These are phyloP conservation scores for Poecilia picta DNA, from an alignment of 2,797 vertebrate genomes.

Conservation along the genomic window DNA sequence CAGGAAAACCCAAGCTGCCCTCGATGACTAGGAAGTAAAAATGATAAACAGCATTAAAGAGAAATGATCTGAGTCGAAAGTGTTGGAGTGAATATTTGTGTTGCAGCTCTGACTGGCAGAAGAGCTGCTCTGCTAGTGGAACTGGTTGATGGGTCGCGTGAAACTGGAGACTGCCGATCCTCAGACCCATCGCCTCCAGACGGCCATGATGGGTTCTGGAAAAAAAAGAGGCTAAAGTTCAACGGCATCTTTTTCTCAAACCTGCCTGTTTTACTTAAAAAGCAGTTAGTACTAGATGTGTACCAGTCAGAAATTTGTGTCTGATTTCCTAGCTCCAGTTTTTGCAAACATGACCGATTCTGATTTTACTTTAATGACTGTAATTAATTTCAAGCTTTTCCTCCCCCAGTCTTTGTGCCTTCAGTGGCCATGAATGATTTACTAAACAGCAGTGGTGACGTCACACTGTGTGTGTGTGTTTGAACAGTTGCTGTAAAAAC, in stretches of 20 bases:
- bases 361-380: not conserved
- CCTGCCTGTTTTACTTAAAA: not conserved
- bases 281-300: not conserved
- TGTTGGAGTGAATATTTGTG: not conserved
- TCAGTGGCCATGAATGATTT: not conserved
- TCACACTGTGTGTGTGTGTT: not conserved
- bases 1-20: slow-evolving; percentile 51
- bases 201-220: not conserved
- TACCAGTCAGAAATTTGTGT: not conserved
- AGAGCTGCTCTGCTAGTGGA: not conserved
- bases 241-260: not conserved
- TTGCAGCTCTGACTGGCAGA: not conserved
- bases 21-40: slow-evolving; percentile 24
- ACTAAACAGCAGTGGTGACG: not conserved
- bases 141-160: not conserved
- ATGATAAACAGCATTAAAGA: slow-evolving; percentile 2
- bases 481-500: not conserved
- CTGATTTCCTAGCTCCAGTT: not conserved
- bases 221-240: not conserved
- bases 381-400: not conserved
- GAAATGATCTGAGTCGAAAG: not conserved
- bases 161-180: not conserved
- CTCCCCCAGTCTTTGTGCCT: not conserved
- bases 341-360: not conserved
- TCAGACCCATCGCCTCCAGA: not conserved